Conservation (phyloP, 2,888 invertebrate genomes). For the Marasmarcha lunaedactyla region DNA sequence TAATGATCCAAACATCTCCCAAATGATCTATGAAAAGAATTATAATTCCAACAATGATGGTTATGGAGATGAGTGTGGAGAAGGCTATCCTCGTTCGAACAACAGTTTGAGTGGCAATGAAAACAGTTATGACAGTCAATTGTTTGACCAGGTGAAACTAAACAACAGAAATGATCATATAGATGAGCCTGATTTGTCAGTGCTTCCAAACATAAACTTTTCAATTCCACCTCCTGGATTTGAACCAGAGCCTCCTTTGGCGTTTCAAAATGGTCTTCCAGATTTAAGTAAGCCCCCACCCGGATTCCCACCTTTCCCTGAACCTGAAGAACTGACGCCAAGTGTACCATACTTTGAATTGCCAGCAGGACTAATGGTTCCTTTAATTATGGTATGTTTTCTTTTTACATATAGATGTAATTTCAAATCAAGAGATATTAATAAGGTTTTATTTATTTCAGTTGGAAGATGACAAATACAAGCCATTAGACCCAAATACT, state of each 20-base stretch:
- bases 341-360: constrained; percentile 96
- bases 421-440: neutral
- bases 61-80: constrained; percentile 54
- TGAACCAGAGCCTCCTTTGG: constrained; percentile 34
- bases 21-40: constrained; percentile 41
- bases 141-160: constrained; percentile 46
- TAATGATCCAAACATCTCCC: constrained; percentile 40
- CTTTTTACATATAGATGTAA: neutral
- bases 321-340: constrained; percentile 83
- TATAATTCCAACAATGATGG: constrained; percentile 39
- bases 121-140: constrained; percentile 59
- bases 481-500: constrained; percentile 87
- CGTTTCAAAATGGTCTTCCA: constrained; percentile 75
- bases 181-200: constrained; percentile 41
- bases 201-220: constrained; percentile 55
- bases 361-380: constrained; percentile 97
- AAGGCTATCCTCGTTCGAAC: constrained; percentile 46
- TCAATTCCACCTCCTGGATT: constrained; percentile 63
- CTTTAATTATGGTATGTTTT: constrained; percentile 84
- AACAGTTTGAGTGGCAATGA: constrained; percentile 63
- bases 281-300: constrained; percentile 91
- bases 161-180: constrained; percentile 31
- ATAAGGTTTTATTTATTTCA: constrained; percentile 25
- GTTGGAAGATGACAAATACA: constrained; percentile 91
- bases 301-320: constrained; percentile 73